Evolutionary conservation across 2,888 invertebrate species (phyloP).

Genomic region (Uropetala carovei): DNA sequence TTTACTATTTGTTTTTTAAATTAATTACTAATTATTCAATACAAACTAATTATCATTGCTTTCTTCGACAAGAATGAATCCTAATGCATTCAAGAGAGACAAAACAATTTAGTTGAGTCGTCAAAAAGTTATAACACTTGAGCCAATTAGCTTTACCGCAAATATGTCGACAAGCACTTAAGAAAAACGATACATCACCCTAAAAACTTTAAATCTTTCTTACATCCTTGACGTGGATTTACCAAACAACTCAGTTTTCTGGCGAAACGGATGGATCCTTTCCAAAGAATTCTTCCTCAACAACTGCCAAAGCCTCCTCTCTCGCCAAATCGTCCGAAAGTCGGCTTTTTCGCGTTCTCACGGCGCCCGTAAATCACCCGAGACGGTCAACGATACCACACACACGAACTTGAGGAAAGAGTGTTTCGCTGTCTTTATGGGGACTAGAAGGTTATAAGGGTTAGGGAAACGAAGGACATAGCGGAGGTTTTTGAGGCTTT

Average conservation of each 20-base stretch:
- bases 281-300: conserved; percentile 11
- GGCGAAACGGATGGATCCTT: conserved; percentile 18
- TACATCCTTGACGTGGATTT: background rate
- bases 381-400: conserved; percentile 51
- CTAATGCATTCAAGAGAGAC: background rate
- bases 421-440: conserved; percentile 59
- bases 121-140: background rate
- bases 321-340: conserved; percentile 42
- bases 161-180: background rate
- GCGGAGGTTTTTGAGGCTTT: background rate
- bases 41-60: no score
- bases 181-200: conserved; percentile 7
- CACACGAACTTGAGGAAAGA: conserved; percentile 47
- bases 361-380: conserved; percentile 39
- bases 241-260: conserved; percentile 55
- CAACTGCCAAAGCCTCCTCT: background rate
- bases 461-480: background rate
- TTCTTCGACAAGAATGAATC: background rate
- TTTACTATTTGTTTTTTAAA: no score
- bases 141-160: background rate
- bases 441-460: background rate
- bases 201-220: conserved; percentile 7
- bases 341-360: conserved; percentile 57
- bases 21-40: no score
- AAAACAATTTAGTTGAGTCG: background rate